These are phyloP conservation scores for Amorpha juglandis DNA, from an alignment of 2,888 invertebrate genomes.

Conservation along the genomic window DNA sequence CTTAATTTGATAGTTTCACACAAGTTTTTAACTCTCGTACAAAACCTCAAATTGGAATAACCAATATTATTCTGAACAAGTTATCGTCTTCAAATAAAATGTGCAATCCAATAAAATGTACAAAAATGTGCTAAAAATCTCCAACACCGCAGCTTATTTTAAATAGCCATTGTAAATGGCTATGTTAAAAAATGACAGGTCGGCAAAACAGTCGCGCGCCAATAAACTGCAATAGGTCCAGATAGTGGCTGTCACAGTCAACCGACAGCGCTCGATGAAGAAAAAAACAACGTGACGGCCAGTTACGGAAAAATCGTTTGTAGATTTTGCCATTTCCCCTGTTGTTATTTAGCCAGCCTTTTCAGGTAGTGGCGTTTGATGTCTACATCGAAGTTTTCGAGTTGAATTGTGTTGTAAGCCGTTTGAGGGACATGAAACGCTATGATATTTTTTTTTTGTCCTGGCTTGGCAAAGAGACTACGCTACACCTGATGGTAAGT, in stretches of 20 bases:
- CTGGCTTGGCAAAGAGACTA: no score
- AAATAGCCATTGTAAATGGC: constrained; percentile 11
- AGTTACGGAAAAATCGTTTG: constrained; percentile 21
- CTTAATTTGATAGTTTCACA: no score
- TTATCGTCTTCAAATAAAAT: no score
- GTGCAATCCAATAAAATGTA: background rate
- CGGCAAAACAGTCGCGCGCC: constrained; percentile 42
- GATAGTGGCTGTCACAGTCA: constrained; percentile 53
- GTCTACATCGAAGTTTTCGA: background rate
- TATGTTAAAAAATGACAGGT: constrained; percentile 40
- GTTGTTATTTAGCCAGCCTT: constrained; percentile 14
- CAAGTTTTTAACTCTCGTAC: no score
- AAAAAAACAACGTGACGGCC: constrained; percentile 34
- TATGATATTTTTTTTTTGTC: no score
- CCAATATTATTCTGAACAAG: no score
- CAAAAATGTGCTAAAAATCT: background rate
- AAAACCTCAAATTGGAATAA: no score
- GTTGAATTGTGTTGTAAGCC: background rate
- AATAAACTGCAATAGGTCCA: constrained; percentile 46
- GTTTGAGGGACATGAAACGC: no score
- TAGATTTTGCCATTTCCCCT: constrained; percentile 20
- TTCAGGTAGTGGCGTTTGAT: background rate
- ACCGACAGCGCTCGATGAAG: constrained; percentile 43
- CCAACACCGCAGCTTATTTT: background rate
- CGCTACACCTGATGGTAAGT: no score